phyloP scores from a whole-genome alignment of 2,888 invertebrate genomes.

The Merodon equestris region DNA sequence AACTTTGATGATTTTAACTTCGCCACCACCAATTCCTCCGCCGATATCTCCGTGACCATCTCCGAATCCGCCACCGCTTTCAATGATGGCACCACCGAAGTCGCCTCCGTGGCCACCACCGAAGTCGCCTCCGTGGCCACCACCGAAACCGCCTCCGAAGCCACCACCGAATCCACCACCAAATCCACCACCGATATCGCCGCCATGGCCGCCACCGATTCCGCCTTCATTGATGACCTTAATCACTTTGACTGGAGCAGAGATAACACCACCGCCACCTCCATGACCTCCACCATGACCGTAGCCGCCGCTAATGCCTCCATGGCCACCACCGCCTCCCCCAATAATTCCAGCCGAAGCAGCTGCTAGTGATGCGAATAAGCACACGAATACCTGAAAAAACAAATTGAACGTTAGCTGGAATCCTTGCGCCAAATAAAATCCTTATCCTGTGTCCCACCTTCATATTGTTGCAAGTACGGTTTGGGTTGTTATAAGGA shows the following conservation, averaged over 20 bases:
- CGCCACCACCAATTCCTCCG: conserved; percentile 53
- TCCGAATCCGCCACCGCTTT: conserved; percentile 20
- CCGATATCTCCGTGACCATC: conserved; percentile 33
- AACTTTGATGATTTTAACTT: conserved; percentile 62
- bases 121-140: conserved; percentile 39
- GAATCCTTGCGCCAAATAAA: conserved; percentile 17
- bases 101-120: conserved; percentile 45
- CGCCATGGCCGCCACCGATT: conserved; percentile 28
- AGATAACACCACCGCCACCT: conserved; percentile 50
- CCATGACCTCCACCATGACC: conserved; percentile 37
- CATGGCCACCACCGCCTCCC: conserved; percentile 47
- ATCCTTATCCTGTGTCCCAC: conserved; percentile 34
- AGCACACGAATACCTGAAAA: conserved; percentile 68
- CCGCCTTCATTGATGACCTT: conserved; percentile 59
- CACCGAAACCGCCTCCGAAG: conserved; percentile 36
- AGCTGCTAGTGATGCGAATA: conserved; percentile 68
- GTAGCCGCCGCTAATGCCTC: conserved; percentile 28
- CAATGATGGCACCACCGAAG: conserved; percentile 37
- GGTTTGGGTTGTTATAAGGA: conserved; percentile 35
- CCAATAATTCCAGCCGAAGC: conserved; percentile 64
- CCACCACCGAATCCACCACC: conserved; percentile 48
- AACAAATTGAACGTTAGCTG: conserved; percentile 23
- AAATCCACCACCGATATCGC: conserved; percentile 33
- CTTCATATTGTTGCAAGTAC: conserved; percentile 52
- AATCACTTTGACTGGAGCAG: conserved; percentile 55